Evolutionary conservation across 2,113 vertebrate species (phyloP).

Genomic region (Myodes glareolus): DNA sequence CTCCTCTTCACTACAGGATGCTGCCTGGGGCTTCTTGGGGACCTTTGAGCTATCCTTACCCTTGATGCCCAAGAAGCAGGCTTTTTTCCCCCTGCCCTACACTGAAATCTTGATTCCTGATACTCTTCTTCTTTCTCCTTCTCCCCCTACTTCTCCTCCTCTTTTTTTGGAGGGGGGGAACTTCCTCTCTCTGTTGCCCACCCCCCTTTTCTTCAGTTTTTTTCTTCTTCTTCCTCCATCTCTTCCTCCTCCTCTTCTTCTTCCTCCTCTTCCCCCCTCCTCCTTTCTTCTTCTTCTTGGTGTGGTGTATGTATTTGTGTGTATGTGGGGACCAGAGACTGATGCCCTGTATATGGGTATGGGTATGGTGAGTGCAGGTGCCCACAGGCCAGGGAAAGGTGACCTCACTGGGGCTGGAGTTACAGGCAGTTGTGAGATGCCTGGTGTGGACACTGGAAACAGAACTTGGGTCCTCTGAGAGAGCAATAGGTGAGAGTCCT

Average conservation of each 20-base stretch:
- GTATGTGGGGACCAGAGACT: background rate
- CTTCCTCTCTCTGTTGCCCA: too few relatives aligned
- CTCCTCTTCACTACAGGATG: background rate
- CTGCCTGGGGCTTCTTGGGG: background rate
- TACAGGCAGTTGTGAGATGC: too few relatives aligned
- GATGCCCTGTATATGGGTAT: background rate
- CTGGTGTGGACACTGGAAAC: too few relatives aligned
- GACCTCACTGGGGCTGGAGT: too few relatives aligned
- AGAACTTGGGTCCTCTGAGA: too few relatives aligned
- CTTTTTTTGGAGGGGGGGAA: too few relatives aligned
- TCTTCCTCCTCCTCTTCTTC: background rate
- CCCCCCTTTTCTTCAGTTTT: too few relatives aligned
- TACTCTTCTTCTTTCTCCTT: background rate
- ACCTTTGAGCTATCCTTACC: background rate
- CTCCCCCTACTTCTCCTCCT: background rate
- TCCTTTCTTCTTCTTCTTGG: too few relatives aligned
- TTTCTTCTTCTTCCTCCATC: too few relatives aligned
- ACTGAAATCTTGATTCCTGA: background rate
- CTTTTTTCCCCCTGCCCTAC: background rate
- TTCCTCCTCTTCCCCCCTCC: too few relatives aligned
- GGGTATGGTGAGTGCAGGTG: background rate
- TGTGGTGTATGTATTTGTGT: background rate
- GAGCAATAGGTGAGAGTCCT: too few relatives aligned
- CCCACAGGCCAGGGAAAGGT: too few relatives aligned
- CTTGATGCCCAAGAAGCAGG: background rate